A percentile compares a stretch with the other conserved stretches of the same genome.
Evolutionary conservation across 2,113 vertebrate species (phyloP).

Genomic region (Pleuronectes platessa): DNA sequence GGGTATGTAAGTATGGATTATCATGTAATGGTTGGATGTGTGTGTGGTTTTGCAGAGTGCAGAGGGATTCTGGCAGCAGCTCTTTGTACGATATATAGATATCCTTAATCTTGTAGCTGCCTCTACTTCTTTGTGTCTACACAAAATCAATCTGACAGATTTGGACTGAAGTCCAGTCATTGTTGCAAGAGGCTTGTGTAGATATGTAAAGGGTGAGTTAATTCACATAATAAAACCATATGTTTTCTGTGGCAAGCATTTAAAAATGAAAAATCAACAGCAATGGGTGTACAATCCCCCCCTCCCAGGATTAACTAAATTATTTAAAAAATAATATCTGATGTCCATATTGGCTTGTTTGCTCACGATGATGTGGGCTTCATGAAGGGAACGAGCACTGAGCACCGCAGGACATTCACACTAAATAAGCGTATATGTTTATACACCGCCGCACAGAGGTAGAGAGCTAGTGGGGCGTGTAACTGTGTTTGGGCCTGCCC

Average conservation of each 20-base stretch:
- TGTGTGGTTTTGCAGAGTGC: conserved; percentile 32
- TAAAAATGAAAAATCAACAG: neutral
- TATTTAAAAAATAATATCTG: conserved; percentile 20
- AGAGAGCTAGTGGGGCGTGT: conserved; percentile 79
- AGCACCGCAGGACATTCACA: conserved; percentile 73
- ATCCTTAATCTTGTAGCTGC: conserved; percentile 35
- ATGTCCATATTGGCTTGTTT: conserved; percentile 21
- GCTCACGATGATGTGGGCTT: conserved; percentile 5
- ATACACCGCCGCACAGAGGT: conserved; percentile 63
- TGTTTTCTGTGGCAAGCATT: neutral
- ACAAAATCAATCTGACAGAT: conserved; percentile 36
- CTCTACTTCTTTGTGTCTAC: conserved; percentile 40
- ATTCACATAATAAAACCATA: neutral
- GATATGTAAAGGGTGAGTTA: neutral
- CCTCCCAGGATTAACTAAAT: too few species aligned
- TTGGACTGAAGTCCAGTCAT: conserved; percentile 3
- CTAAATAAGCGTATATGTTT: conserved; percentile 83
- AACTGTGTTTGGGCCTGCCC: conserved; percentile 68
- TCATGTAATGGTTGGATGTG: conserved; percentile 6
- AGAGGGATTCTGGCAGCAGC: conserved; percentile 61
- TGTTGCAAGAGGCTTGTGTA: neutral
- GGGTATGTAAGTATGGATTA: conserved; percentile 1
- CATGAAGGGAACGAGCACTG: conserved; percentile 36
- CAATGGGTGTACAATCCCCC: neutral
- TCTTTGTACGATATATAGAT: conserved; percentile 46